Percentiles rank a stretch among this genome's conserved stretches.
phyloP scores from a whole-genome alignment of 2,888 invertebrate genomes.

The Arctia plantaginis region DNA sequence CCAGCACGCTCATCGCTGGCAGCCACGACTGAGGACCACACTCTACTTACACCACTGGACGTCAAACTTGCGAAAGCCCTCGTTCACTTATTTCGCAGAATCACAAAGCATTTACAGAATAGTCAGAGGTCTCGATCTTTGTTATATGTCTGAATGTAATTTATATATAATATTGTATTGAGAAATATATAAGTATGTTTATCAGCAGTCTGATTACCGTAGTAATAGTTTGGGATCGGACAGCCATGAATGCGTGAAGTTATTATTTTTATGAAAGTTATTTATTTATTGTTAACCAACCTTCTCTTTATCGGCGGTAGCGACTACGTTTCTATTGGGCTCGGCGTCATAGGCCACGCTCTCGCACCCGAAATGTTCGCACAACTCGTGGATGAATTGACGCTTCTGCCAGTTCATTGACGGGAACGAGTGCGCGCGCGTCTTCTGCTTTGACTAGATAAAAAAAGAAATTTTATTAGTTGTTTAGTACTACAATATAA shows the following conservation, averaged over 20 bases:
- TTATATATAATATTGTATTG: too few species aligned
- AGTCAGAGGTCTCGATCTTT: too few species aligned
- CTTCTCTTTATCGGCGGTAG: constrained; percentile 93
- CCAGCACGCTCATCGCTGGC: constrained; percentile 94
- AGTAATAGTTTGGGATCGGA: not conserved
- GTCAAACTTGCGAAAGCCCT: not conserved
- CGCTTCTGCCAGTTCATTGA: constrained; percentile 97
- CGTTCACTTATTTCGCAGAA: too few species aligned
- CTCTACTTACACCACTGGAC: not conserved
- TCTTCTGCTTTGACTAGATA: constrained; percentile 91
- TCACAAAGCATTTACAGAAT: too few species aligned
- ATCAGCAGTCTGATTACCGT: too few species aligned
- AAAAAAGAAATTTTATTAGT: constrained; percentile 1
- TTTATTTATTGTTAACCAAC: constrained; percentile 69
- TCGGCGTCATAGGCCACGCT: constrained; percentile 98
- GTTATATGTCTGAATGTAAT: too few species aligned
- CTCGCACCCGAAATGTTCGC: constrained; percentile 97
- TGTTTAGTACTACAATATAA: too few species aligned
- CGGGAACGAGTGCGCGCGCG: constrained; percentile 94
- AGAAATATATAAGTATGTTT: too few species aligned
- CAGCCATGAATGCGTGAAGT: too few species aligned
- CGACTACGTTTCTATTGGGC: constrained; percentile 98
- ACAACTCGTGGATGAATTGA: constrained; percentile 96
- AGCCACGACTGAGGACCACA: constrained; percentile 91
- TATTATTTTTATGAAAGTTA: too few species aligned